phyloP scores from a whole-genome alignment of 2,888 invertebrate genomes.

The Dioctria linearis region DNA sequence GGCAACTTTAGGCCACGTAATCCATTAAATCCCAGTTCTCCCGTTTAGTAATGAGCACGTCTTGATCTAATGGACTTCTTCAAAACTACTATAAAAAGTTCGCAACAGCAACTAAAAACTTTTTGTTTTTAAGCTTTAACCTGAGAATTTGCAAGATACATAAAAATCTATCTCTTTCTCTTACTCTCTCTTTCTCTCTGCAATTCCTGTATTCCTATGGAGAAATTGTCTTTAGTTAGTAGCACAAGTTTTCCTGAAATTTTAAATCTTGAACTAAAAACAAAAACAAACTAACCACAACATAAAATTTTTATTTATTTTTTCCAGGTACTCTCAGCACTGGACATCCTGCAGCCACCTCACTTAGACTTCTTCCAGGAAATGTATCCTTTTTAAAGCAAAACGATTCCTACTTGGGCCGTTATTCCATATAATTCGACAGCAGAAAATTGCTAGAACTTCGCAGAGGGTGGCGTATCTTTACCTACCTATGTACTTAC shows the following conservation, averaged over 20 bases:
- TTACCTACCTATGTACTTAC: too few relatives aligned
- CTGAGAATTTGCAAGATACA: too few relatives aligned
- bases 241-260: not conserved
- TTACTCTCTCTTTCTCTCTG: not conserved
- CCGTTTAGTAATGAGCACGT: not conserved
- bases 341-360: slow-evolving; percentile 98
- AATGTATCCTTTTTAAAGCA: slow-evolving; percentile 94
- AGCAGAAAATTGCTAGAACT: slow-evolving; percentile 11
- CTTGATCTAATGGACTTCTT: not conserved
- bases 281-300: slow-evolving; percentile 24
- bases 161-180: not conserved
- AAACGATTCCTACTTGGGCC: slow-evolving; percentile 19
- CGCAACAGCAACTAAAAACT: too few relatives aligned
- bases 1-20: too few relatives aligned
- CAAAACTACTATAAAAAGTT: too few relatives aligned
- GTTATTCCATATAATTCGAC: not conserved
- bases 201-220: slow-evolving; percentile 2
- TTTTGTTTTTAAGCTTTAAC: too few relatives aligned
- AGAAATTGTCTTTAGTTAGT: not conserved
- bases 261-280: not conserved
- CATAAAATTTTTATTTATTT: slow-evolving; percentile 57
- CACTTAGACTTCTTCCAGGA: slow-evolving; percentile 99
- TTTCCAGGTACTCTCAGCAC: slow-evolving; percentile 93
- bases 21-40: too few relatives aligned
- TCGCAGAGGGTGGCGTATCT: too few relatives aligned